phyloP scores from a whole-genome alignment of 92 coral and sea anemone genomes.

The Actinernus sp. region DNA sequence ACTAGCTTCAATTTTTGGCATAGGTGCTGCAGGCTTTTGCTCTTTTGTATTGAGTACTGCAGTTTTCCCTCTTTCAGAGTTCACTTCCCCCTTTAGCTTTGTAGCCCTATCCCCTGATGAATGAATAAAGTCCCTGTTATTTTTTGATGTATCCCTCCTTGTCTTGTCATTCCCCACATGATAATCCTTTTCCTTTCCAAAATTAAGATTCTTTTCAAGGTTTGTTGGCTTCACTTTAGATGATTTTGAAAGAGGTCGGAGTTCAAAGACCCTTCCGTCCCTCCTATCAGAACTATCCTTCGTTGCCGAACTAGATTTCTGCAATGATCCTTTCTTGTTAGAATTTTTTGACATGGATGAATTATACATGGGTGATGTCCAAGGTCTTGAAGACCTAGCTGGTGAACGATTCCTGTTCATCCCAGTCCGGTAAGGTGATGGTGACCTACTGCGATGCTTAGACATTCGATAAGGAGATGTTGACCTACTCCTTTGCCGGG shows the following conservation, averaged over 20 bases:
- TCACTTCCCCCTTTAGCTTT: constrained; percentile 11
- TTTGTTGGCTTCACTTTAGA: constrained; percentile 24
- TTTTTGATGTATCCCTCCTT: constrained; percentile 7
- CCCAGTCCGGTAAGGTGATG: constrained; percentile 48
- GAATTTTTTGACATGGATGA: constrained; percentile 63
- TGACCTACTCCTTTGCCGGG: constrained; percentile 69
- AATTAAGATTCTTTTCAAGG: constrained; percentile 50
- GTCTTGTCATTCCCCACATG: constrained; percentile 28
- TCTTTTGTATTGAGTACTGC: constrained; percentile 26
- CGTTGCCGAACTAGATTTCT: constrained; percentile 45
- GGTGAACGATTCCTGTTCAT: constrained; percentile 72
- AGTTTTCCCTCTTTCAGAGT: constrained; percentile 5
- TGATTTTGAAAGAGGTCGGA: constrained; percentile 42
- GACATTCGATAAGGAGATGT: constrained; percentile 67
- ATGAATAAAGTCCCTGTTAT: neutral
- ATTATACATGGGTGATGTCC: constrained; percentile 53
- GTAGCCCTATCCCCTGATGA: constrained; percentile 8
- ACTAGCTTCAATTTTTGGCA: constrained; percentile 6
- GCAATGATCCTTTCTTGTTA: constrained; percentile 47
- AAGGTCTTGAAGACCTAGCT: constrained; percentile 60
- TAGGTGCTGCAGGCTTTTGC: constrained; percentile 49
- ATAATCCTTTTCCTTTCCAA: constrained; percentile 60
- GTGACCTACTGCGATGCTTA: constrained; percentile 59
- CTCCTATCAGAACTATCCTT: constrained; percentile 56
- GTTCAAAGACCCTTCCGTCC: constrained; percentile 52